phyloP scores from a whole-genome alignment of 2,797 vertebrate species.

The Centropyge bicolor region DNA sequence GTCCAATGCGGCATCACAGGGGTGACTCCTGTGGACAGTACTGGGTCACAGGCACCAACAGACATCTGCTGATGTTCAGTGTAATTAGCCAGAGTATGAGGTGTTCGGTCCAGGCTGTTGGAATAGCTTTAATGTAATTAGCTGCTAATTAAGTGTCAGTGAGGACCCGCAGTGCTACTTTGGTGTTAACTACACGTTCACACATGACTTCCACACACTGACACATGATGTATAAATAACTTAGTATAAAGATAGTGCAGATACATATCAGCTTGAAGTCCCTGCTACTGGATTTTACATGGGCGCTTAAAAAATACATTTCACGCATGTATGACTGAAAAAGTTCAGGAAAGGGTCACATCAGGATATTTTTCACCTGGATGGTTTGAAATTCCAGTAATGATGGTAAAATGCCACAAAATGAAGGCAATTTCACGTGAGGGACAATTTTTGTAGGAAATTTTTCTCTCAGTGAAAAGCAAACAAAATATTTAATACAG shows the following conservation, averaged over 20 bases:
- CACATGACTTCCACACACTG: slow-evolving; percentile 4
- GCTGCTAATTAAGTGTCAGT: slow-evolving; percentile 13
- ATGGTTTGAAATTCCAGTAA: background rate
- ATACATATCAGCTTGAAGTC: background rate
- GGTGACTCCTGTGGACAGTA: no score
- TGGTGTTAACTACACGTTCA: slow-evolving; percentile 34
- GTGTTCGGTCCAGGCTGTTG: background rate
- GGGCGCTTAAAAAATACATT: background rate
- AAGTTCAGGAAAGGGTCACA: background rate
- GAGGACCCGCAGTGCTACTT: background rate
- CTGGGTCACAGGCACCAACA: background rate
- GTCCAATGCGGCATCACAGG: background rate
- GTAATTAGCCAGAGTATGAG: background rate
- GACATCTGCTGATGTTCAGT: background rate
- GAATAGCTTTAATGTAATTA: slow-evolving; percentile 23
- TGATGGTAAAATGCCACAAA: no score
- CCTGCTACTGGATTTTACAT: background rate
- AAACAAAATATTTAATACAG: background rate
- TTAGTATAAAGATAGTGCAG: background rate
- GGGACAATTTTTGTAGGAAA: no score
- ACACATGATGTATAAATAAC: slow-evolving; percentile 4
- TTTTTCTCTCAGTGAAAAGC: background rate
- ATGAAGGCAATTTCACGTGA: background rate
- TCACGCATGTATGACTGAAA: background rate
- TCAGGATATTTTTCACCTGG: background rate